phyloP scores from a whole-genome alignment of 2,113 vertebrate genomes.

The Circaetus cinerascens region DNA sequence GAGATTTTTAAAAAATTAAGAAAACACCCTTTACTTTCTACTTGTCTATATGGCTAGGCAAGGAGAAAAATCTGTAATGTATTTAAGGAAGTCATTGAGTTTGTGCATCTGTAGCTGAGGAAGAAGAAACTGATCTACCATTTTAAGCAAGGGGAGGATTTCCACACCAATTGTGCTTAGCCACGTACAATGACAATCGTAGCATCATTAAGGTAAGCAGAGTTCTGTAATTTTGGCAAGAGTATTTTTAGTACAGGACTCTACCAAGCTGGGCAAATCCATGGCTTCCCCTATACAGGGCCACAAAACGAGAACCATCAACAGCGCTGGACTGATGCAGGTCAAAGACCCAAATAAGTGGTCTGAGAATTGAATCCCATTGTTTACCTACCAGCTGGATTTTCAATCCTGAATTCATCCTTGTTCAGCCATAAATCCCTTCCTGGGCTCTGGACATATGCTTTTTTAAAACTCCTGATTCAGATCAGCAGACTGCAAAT shows the following conservation, averaged over 20 bases:
- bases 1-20: neutral
- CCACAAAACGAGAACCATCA: neutral
- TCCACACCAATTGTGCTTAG: neutral
- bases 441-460: neutral
- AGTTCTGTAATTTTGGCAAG: neutral
- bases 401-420: neutral
- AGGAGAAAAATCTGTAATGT: neutral
- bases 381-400: neutral
- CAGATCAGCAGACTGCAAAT: neutral
- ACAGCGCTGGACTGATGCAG: neutral
- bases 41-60: neutral
- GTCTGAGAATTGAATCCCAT: neutral
- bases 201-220: neutral
- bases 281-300: neutral
- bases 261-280: neutral
- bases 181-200: accelerated
- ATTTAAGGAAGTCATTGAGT: neutral
- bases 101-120: neutral
- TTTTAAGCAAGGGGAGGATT: neutral
- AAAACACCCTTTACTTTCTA: neutral
- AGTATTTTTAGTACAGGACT: neutral
- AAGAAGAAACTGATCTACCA: neutral
- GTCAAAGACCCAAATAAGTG: neutral
- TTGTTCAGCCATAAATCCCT: neutral
- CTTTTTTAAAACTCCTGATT: neutral